Evolutionary conservation across 1,140 invertebrate genomes (phyloP).

Genomic region (Drosophila ironensis): DNA sequence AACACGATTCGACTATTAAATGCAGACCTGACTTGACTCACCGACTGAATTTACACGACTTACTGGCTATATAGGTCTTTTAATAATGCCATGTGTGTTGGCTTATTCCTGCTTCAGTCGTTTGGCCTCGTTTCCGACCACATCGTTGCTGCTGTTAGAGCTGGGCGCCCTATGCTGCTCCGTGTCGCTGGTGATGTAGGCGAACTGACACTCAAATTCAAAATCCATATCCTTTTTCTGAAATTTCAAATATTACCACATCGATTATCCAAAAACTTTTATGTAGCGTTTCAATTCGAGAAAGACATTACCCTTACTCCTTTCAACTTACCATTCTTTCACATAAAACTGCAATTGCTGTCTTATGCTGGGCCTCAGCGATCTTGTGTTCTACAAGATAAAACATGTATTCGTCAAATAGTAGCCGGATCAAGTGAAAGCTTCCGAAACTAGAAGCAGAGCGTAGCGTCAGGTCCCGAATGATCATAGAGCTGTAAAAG

Average conservation of each 20-base stretch:
- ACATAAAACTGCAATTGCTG: slow-evolving; percentile 96
- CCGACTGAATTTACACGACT: no score
- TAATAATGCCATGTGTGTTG: not conserved
- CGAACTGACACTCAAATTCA: slow-evolving; percentile 78
- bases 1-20: slow-evolving; percentile 55
- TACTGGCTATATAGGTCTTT: slow-evolving; percentile 30
- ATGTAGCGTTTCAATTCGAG: no score
- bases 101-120: slow-evolving; percentile 79
- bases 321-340: slow-evolving; percentile 69
- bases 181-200: slow-evolving; percentile 68
- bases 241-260: no score
- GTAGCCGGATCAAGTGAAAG: slow-evolving; percentile 97
- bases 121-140: slow-evolving; percentile 63
- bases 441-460: slow-evolving; percentile 99
- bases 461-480: slow-evolving; percentile 95
- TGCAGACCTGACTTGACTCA: slow-evolving; percentile 44
- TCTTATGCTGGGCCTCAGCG: slow-evolving; percentile 93
- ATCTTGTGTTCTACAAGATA: slow-evolving; percentile 99
- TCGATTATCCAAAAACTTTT: no score
- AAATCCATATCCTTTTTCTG: slow-evolving; percentile 80
- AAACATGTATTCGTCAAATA: slow-evolving; percentile 99
- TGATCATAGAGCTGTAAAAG: slow-evolving; percentile 99
- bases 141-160: slow-evolving; percentile 23
- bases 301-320: not conserved
- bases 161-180: slow-evolving; percentile 51